Evolutionary conservation across 1,140 invertebrate genomes (phyloP).

Genomic region (Rhagoletis zephyria): DNA sequence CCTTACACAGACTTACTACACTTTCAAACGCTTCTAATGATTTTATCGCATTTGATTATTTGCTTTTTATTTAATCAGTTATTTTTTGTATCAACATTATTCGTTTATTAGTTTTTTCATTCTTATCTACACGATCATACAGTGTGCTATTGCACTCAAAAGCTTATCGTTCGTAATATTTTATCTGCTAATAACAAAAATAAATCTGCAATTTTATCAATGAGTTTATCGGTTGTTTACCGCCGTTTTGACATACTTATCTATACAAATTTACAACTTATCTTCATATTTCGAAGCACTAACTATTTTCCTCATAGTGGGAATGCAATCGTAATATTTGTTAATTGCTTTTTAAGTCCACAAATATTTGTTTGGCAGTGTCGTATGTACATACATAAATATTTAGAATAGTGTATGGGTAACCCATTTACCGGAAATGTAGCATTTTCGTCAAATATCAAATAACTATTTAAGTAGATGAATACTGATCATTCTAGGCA

Average conservation of each 20-base stretch:
- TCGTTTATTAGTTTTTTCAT: background rate
- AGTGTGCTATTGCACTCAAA: no score
- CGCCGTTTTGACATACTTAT: background rate
- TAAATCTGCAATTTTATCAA: background rate
- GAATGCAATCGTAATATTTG: background rate
- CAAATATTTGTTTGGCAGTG: background rate
- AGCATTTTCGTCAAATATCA: no score
- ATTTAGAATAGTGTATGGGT: no score
- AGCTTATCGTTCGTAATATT: no score
- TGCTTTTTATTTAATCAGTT: background rate
- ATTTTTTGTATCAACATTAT: background rate
- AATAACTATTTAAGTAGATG: no score
- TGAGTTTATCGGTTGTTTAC: background rate
- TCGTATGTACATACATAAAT: no score
- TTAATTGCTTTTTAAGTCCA: conserved; percentile 37
- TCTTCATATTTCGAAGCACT: background rate
- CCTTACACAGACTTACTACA: no score
- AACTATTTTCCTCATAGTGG: background rate
- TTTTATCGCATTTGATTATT: background rate
- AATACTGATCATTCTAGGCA: no score
- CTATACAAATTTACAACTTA: background rate
- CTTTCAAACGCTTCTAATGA: no score
- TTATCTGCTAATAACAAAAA: no score
- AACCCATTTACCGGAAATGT: no score
- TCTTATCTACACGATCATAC: background rate